A percentile compares a stretch with the other conserved stretches of the same genome.
Evolutionary conservation across 2,888 invertebrate genomes (phyloP).

Genomic region (Gymnoscelis rufifasciata): DNA sequence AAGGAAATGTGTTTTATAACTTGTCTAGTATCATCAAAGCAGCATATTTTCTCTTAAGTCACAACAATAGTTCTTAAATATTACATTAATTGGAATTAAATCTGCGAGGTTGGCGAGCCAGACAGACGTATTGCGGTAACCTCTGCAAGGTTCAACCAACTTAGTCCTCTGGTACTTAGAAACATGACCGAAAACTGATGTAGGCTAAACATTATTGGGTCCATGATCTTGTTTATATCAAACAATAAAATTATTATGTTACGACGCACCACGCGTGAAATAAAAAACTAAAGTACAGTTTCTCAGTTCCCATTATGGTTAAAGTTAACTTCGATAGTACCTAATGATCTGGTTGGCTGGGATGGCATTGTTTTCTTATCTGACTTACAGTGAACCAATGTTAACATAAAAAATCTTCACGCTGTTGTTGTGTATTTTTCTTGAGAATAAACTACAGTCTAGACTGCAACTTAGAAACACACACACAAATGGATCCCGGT

Average conservation of each 20-base stretch:
- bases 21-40: no score
- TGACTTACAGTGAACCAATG: conserved; percentile 13
- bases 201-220: conserved; percentile 23
- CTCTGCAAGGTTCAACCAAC: conserved; percentile 34
- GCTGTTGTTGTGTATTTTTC: no score
- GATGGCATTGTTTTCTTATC: conserved; percentile 11
- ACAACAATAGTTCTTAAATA: conserved; percentile 15
- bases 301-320: conserved; percentile 9
- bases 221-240: conserved; percentile 34
- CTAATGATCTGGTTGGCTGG: conserved; percentile 3
- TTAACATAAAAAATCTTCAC: not conserved
- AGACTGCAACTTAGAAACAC: no score
- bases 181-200: conserved; percentile 16
- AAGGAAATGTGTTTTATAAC: not conserved
- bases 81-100: conserved; percentile 23
- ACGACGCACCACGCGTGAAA: conserved; percentile 34
- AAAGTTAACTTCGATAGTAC: conserved; percentile 1
- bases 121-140: conserved; percentile 30
- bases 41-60: no score
- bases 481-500: no score
- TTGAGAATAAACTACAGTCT: no score
- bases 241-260: conserved; percentile 43
- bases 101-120: conserved; percentile 30
- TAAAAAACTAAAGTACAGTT: conserved; percentile 13
- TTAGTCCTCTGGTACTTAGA: conserved; percentile 19